These are phyloP conservation scores for Poeciliopsis retropinna DNA, from an alignment of 2,113 vertebrate species.

Conservation along the genomic window DNA sequence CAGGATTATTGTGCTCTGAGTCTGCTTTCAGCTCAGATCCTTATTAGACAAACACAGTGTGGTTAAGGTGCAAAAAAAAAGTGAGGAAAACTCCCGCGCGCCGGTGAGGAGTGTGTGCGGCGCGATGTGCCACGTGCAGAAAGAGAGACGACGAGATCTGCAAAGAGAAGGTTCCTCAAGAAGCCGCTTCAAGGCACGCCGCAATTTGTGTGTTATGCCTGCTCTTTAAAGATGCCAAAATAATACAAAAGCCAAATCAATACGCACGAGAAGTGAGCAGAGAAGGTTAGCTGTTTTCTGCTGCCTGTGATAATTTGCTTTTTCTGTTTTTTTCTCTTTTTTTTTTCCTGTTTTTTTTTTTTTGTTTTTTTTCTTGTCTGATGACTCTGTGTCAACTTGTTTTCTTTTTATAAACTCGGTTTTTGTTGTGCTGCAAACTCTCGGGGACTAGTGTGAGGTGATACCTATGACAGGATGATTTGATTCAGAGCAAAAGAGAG, in stretches of 20 bases:
- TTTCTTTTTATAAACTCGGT: slow-evolving; percentile 63
- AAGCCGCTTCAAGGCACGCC: slow-evolving; percentile 60
- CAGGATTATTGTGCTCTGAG: slow-evolving; percentile 70
- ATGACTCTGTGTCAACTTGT: slow-evolving; percentile 58
- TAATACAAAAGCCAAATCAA: slow-evolving; percentile 57
- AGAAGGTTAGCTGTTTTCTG: slow-evolving; percentile 47
- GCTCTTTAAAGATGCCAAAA: slow-evolving; percentile 64
- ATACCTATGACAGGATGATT: slow-evolving; percentile 45
- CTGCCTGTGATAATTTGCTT: slow-evolving; percentile 52
- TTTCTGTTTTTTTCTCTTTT: not conserved
- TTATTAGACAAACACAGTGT: slow-evolving; percentile 77
- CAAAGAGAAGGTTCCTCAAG: slow-evolving; percentile 35
- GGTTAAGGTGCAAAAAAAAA: slow-evolving; percentile 76
- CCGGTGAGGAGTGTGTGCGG: slow-evolving; percentile 40
- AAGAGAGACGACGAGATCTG: slow-evolving; percentile 26
- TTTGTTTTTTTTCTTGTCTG: slow-evolving; percentile 16
- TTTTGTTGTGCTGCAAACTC: slow-evolving; percentile 52
- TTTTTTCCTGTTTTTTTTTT: not conserved
- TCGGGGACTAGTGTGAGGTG: slow-evolving; percentile 20
- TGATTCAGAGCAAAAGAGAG: slow-evolving; percentile 14
- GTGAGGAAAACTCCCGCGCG: slow-evolving; percentile 62
- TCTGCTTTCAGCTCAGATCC: slow-evolving; percentile 74
- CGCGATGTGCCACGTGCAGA: not conserved
- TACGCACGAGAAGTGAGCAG: slow-evolving; percentile 26
- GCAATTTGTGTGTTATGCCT: slow-evolving; percentile 64